Evolutionary conservation across 2,888 invertebrate genomes (phyloP).

Genomic region (Drosophila neutralis): DNA sequence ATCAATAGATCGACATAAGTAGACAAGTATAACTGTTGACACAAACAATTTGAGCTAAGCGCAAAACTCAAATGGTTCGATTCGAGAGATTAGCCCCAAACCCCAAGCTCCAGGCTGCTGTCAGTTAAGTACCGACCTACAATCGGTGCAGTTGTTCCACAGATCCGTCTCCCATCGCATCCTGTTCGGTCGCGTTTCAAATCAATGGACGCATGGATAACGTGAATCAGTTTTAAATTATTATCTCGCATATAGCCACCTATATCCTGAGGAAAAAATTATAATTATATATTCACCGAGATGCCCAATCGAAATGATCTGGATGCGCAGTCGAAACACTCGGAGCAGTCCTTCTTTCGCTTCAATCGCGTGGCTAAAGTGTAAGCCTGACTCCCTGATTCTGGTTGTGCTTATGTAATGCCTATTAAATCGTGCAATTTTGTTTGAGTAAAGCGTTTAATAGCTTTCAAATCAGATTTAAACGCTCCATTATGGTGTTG

Average conservation of each 20-base stretch:
- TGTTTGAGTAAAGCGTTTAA: conserved; percentile 26
- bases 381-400: conserved; percentile 74
- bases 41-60: conserved; percentile 50
- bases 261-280: conserved; percentile 34
- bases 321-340: conserved; percentile 74
- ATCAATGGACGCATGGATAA: conserved; percentile 65
- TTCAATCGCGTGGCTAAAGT: conserved; percentile 84
- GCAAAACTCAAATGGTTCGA: conserved; percentile 32
- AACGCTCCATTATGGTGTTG: conserved; percentile 35
- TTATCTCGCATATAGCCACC: conserved; percentile 28
- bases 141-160: conserved; percentile 58
- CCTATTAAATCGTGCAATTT: conserved; percentile 35
- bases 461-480: conserved; percentile 40
- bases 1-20: conserved; percentile 61
- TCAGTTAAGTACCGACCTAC: conserved; percentile 60
- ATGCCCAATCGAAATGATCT: conserved; percentile 78
- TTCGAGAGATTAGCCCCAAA: conserved; percentile 48
- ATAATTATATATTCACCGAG: conserved; percentile 13
- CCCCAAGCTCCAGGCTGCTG: conserved; percentile 15
- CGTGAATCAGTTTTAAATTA: conserved; percentile 35
- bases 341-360: conserved; percentile 79
- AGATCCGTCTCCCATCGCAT: conserved; percentile 17
- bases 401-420: conserved; percentile 43
- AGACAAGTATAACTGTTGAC: conserved; percentile 49
- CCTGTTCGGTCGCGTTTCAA: conserved; percentile 29